Conservation (phyloP, 2,888 invertebrate species). For the Teleogryllus oceanicus region DNA sequence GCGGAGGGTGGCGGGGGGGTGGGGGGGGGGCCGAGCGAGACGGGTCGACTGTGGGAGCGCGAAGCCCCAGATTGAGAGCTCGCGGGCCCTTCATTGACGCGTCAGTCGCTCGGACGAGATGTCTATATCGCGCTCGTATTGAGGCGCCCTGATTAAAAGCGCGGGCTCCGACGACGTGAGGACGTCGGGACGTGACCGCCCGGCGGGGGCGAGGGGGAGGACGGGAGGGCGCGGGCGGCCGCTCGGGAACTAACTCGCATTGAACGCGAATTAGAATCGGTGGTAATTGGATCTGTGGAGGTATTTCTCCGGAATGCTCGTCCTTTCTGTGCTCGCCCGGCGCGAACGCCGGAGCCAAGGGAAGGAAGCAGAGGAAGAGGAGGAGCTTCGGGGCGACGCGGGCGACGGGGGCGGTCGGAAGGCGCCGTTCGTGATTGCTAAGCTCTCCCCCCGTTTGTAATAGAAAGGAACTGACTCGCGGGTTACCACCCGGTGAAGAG, state of each 20-base stretch:
- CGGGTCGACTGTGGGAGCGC: too few relatives aligned
- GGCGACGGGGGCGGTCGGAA: background rate
- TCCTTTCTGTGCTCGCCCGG: background rate
- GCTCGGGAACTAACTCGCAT: background rate
- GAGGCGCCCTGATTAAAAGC: background rate
- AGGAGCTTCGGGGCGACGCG: background rate
- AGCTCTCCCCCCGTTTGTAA: constrained; percentile 4
- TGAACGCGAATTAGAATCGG: constrained; percentile 28
- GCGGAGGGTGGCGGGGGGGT: too few relatives aligned
- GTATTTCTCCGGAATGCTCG: constrained; percentile 23
- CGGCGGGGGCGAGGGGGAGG: too few relatives aligned
- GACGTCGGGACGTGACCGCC: background rate
- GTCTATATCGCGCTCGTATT: constrained; percentile 4
- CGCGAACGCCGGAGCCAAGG: background rate
- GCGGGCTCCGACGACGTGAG: background rate
- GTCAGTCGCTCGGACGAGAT: background rate
- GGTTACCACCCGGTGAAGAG: background rate
- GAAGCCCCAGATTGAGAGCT: background rate
- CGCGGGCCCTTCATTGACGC: background rate
- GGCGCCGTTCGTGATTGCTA: background rate
- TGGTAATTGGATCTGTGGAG: constrained; percentile 34
- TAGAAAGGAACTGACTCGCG: constrained; percentile 1
- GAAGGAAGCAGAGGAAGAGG: background rate
- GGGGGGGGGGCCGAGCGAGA: too few relatives aligned
- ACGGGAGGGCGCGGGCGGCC: background rate